These are phyloP conservation scores for Passer domesticus DNA, from an alignment of 2,113 vertebrate genomes.

Conservation along the genomic window DNA sequence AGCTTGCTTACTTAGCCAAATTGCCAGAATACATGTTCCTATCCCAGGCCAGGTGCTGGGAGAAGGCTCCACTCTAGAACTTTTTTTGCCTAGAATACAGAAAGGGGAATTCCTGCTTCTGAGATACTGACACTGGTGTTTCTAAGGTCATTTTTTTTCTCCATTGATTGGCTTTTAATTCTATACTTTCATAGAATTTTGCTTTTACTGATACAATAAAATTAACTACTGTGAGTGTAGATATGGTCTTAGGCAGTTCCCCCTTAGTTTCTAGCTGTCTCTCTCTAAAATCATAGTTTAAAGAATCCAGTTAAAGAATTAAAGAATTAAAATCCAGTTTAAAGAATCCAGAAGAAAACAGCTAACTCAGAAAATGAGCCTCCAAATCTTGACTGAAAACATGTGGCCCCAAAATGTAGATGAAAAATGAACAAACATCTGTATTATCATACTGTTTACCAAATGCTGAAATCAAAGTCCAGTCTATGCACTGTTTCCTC, in stretches of 20 bases:
- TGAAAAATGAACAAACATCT: slow-evolving; percentile 22
- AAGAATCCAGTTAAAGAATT: background rate
- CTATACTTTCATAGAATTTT: background rate
- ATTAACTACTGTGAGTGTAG: background rate
- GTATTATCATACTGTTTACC: slow-evolving; percentile 18
- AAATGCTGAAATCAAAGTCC: slow-evolving; percentile 20
- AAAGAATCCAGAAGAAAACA: background rate
- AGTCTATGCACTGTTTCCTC: background rate
- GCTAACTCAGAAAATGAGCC: background rate
- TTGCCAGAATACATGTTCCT: background rate
- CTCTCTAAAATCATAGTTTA: background rate
- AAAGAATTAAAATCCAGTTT: too few relatives aligned
- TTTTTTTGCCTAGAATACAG: background rate
- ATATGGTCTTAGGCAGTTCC: background rate
- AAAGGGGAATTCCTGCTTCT: background rate
- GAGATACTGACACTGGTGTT: background rate
- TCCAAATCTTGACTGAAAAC: slow-evolving; percentile 11
- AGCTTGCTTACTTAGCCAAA: background rate
- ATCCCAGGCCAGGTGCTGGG: background rate
- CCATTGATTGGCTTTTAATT: background rate
- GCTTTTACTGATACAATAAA: background rate
- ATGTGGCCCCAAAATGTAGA: slow-evolving; percentile 20
- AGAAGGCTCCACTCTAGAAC: background rate
- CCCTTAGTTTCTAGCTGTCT: background rate
- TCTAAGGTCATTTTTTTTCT: background rate